Evolutionary conservation across 2,888 invertebrate species (phyloP), one percentile per base, ranked within the genome.

Genomic region (Apotomis betuletana): DNA sequence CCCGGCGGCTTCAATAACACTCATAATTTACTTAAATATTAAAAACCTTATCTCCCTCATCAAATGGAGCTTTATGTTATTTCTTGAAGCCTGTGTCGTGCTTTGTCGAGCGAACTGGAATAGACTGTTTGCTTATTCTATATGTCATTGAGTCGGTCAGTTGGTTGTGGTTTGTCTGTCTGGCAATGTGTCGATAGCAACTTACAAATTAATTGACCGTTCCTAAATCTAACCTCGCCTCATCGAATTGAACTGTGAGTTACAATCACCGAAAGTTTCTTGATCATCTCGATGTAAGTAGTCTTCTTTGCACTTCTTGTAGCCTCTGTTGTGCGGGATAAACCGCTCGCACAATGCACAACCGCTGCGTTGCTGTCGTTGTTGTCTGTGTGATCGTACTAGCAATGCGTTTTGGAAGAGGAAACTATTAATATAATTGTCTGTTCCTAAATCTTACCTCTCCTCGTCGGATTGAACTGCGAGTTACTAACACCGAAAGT

Each of bases 401-500:
- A 54, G 46, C 10, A 41, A 65, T 51, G 60, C 12, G 38, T 13
- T 52, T 51, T 27, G 41, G 59, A 15, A 15, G 15, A 15, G 15
- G 1, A 15, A 15, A 15, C 15, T 0, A 15, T 15, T 15, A 15
- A 15, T 15, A 15, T 15, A 15, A 15, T 1, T 15, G 15, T 15
- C 15, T 15, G 15, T 15, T 15, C 15, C 15, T 15, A 15, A 15
- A 15, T 15, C 57, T 71, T 60, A 71, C 70, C 67, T 41, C 67
- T 67, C n/a, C 70, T 67, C 15, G 70, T 57, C 55, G 13, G 36
- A 65, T 59, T 46, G 9, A 65, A 54, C 4, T 54, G 60, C n/a
- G 70, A 55, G n/a, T 62, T 57, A 36, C 61, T 63, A 63, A 65
- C 65, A 27, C 49, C 61, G 13, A 67, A 60, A 27, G 67, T 61